Conservation (phyloP, 2,113 vertebrate genomes). For the Phalacrocorax aristotelis region DNA sequence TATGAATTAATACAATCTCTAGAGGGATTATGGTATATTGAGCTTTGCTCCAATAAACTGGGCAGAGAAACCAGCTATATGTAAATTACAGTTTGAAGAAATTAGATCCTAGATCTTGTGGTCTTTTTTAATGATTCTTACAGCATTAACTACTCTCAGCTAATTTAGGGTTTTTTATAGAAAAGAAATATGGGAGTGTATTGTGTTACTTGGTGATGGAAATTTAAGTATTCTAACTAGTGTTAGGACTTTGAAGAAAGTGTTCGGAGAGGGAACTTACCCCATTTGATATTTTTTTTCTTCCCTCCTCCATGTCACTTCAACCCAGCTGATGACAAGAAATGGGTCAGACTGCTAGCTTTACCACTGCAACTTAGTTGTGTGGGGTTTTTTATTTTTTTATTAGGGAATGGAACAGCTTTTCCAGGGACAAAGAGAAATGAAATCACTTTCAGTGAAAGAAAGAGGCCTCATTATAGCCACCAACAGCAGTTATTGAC, state of each 20-base stretch:
- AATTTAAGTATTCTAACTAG: constrained; percentile 45
- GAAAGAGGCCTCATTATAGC: constrained; percentile 87
- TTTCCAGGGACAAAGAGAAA: constrained; percentile 85
- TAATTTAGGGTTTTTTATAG: constrained; percentile 10
- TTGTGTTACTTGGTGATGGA: constrained; percentile 21
- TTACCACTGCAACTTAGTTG: constrained; percentile 67
- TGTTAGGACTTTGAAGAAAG: constrained; percentile 45
- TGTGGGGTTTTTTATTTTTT: constrained; percentile 7
- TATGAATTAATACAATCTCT: constrained; percentile 39
- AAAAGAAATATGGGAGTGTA: background rate
- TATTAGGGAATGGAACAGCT: constrained; percentile 77
- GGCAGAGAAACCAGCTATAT: constrained; percentile 21
- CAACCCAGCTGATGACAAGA: constrained; percentile 73
- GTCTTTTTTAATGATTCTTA: background rate
- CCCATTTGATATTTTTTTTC: constrained; percentile 25
- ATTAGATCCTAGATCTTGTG: background rate
- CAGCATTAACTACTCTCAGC: background rate
- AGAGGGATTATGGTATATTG: constrained; percentile 31
- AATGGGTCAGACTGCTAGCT: constrained; percentile 73
- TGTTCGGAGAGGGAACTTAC: constrained; percentile 14
- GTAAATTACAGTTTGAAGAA: constrained; percentile 30
- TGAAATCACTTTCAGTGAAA: constrained; percentile 91
- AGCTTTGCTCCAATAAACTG: constrained; percentile 8
- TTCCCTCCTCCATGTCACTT: constrained; percentile 42
- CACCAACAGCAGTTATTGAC: constrained; percentile 88